phyloP scores from a whole-genome alignment of 2,888 invertebrate genomes.

The Aradus depressus region DNA sequence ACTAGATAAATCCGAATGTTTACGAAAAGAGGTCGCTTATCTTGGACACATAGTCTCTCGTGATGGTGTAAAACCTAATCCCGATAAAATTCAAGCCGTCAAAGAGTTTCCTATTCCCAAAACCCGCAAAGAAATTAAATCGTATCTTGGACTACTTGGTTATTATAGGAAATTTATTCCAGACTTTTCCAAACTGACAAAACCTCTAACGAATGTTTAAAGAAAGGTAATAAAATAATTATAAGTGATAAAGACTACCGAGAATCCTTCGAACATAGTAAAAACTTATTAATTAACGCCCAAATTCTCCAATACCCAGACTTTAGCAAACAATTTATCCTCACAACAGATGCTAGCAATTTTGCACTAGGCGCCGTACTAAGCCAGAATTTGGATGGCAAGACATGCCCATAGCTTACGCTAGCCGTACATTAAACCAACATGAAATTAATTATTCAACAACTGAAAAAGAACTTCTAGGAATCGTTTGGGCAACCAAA shows the following conservation, averaged over 20 bases:
- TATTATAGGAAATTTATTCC: slow-evolving; percentile 17
- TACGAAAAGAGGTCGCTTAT: slow-evolving; percentile 15
- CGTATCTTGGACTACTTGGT: slow-evolving; percentile 19
- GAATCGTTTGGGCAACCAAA: slow-evolving; percentile 32
- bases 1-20: slow-evolving; percentile 17
- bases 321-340: slow-evolving; percentile 18
- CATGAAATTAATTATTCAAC: slow-evolving; percentile 31
- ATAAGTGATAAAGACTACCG: slow-evolving; percentile 24
- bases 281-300: slow-evolving; percentile 7
- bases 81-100: slow-evolving; percentile 17
- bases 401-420: slow-evolving; percentile 33
- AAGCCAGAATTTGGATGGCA: slow-evolving; percentile 29
- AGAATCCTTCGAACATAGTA: slow-evolving; percentile 11
- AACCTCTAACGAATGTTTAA: slow-evolving; percentile 15
- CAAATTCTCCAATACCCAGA: slow-evolving; percentile 21
- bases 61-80: slow-evolving; percentile 19
- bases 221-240: slow-evolving; percentile 14
- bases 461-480: slow-evolving; percentile 33
- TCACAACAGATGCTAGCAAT: slow-evolving; percentile 32
- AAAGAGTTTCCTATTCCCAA: slow-evolving; percentile 16
- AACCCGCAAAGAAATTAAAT: slow-evolving; percentile 13
- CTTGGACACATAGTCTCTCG: slow-evolving; percentile 16
- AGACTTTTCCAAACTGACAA: slow-evolving; percentile 8
- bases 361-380: slow-evolving; percentile 33
- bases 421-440: slow-evolving; percentile 32